Conservation (phyloP, 1,140 invertebrate genomes). For the Ditylenchus dipsaci region DNA sequence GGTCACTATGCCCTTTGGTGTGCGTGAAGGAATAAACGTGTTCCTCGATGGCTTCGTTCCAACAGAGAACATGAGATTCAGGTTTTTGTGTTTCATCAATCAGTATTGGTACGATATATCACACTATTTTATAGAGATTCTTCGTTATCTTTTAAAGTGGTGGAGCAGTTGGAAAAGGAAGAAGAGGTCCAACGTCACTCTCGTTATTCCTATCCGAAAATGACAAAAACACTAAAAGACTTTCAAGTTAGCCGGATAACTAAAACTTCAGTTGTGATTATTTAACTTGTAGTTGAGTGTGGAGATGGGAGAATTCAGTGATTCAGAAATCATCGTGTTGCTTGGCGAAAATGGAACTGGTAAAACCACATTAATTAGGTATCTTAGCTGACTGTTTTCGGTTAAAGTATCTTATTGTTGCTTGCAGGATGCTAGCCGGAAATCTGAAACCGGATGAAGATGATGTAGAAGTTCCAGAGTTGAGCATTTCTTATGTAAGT, state of each 20-base stretch:
- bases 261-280: too few species aligned
- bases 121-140: conserved; percentile 45
- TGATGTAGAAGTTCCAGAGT: conserved; percentile 75
- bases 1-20: conserved; percentile 98
- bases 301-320: conserved; percentile 87
- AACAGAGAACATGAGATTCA: conserved; percentile 96
- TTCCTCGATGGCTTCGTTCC: conserved; percentile 99
- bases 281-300: conserved; percentile 75
- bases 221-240: conserved; percentile 65
- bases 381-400: conserved; percentile 6
- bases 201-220: conserved; percentile 86
- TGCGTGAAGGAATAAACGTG: conserved; percentile 97
- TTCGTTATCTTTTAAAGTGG: conserved; percentile 74
- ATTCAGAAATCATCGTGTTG: conserved; percentile 97
- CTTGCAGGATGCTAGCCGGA: conserved; percentile 81
- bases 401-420: neutral
- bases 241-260: too few species aligned
- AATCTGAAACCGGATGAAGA: conserved; percentile 84
- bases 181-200: conserved; percentile 86
- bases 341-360: conserved; percentile 98
- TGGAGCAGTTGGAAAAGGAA: conserved; percentile 92
- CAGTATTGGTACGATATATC: neutral
- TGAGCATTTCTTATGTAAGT: conserved; percentile 78
- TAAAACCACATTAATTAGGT: conserved; percentile 92
- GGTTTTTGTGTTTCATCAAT: conserved; percentile 67